Conservation (phyloP, 2,888 invertebrate species). For the Eupithecia vulgata region DNA sequence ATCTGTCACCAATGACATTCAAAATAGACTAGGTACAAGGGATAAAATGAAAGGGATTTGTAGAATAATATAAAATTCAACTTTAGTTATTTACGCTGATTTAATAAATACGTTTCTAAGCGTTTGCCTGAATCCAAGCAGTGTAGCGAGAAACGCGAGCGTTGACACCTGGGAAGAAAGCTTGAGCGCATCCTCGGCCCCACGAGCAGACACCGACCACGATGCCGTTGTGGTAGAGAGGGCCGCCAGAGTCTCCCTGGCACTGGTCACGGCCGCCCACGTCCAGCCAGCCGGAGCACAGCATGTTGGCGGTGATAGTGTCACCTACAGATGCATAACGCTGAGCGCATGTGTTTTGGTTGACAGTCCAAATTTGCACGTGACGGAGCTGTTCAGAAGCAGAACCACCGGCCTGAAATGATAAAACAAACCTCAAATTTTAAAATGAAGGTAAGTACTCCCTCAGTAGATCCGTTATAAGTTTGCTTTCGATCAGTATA, state of each 20-base stretch:
- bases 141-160: conserved; percentile 48
- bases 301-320: too few species aligned
- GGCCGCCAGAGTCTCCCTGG: conserved; percentile 53
- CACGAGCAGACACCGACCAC: conserved; percentile 53
- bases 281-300: conserved; percentile 53
- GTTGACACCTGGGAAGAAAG: conserved; percentile 51
- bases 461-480: too few species aligned
- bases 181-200: conserved; percentile 46
- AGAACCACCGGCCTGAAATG: conserved; percentile 28
- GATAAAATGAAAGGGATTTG: background rate
- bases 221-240: conserved; percentile 50
- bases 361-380: conserved; percentile 54
- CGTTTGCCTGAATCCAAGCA: conserved; percentile 33
- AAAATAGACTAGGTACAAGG: too few species aligned
- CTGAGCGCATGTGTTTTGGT: conserved; percentile 48
- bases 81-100: background rate
- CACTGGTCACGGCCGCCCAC: conserved; percentile 52
- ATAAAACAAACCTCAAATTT: too few species aligned
- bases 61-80: background rate
- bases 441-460: too few species aligned
- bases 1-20: too few species aligned
- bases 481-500: too few species aligned
- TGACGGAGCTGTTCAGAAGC: conserved; percentile 53
- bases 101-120: conserved; percentile 6
- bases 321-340: too few species aligned